Base-by-base conservation (phyloP, 1,140 invertebrate genomes). In the Megalonaias nervosa region DNA sequence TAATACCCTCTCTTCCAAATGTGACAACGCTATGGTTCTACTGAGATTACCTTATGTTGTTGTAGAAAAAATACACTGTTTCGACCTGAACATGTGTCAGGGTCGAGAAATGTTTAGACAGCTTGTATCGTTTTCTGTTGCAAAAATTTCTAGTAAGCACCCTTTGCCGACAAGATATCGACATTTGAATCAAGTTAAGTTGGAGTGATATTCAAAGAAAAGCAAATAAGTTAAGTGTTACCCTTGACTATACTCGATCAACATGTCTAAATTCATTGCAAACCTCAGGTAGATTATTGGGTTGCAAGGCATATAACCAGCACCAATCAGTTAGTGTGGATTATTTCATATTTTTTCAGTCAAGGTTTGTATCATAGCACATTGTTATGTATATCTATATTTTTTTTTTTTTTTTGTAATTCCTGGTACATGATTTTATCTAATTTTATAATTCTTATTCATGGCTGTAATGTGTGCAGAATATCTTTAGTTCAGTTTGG, bases 81-180 rank as follows among this genome's bases (percentile, higher is more conserved):
- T 23, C 67, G 26, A 38, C 48, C 48, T 38, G n/a, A 72, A 57
- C 74, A 81, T 31, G 1, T 31, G 2, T 31, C 31, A 2, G 1
- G 31, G 2, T 31, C 31, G 31, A 31, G 5, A 31, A 31, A 2
- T 74, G 19, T 81, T 6, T 59, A 38, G 75, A 75, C 16, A n/a
- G 62, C 19, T 48, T 81, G 9, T 77, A 74, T 74, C 67, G 74
- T 38, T 74, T 74, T 65, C 70, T 77, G 23, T 69, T 74, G 60
- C 23, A 65, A 9, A 74, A 62, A 56, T 78, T 78, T 38, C 17
- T 9, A 12, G 1, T 59, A 70, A 14, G 65, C 74, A 38, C 77
- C 71, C 31, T 23, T 1, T 26, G 72, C 78, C 56, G 73, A 71
- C 23, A 12, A 11, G 67, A 26, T 4, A 21, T 31, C 72, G 16